Percentiles rank a stretch among this genome's conserved stretches.
These are phyloP conservation scores for Polyploca ridens DNA, from an alignment of 2,888 invertebrate genomes.

Conservation along the genomic window DNA sequence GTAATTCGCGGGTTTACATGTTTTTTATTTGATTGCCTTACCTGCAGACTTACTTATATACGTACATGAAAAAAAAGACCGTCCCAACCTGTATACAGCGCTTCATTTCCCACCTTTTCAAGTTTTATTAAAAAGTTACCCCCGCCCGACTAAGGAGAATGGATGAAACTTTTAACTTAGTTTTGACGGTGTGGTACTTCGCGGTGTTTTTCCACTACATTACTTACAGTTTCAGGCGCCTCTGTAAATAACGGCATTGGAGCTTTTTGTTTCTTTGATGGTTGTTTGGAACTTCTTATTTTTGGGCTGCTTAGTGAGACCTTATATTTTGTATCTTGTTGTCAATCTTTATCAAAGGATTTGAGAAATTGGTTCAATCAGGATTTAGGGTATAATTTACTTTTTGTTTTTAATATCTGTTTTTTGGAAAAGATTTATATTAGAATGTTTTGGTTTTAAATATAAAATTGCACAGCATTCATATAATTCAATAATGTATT, in stretches of 20 bases:
- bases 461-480: no score
- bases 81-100: neutral
- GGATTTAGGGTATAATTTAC: no score
- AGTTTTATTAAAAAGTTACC: slow-evolving; percentile 32
- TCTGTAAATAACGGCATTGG: neutral
- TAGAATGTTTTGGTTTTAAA: no score
- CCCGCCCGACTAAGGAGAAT: slow-evolving; percentile 16
- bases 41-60: no score
- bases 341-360: neutral
- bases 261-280: neutral
- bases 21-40: no score
- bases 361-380: no score
- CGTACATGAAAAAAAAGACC: no score
- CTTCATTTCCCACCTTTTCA: slow-evolving; percentile 24
- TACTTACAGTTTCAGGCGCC: slow-evolving; percentile 6
- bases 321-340: neutral
- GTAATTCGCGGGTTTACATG: no score
- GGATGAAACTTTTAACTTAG: slow-evolving; percentile 25
- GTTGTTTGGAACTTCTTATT: neutral
- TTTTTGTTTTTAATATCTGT: no score
- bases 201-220: neutral
- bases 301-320: neutral
- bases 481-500: no score
- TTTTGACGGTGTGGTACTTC: slow-evolving; percentile 13
- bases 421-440: no score